phyloP scores from a whole-genome alignment of 1,140 invertebrate species.

The Aphelenchoides besseyi region DNA sequence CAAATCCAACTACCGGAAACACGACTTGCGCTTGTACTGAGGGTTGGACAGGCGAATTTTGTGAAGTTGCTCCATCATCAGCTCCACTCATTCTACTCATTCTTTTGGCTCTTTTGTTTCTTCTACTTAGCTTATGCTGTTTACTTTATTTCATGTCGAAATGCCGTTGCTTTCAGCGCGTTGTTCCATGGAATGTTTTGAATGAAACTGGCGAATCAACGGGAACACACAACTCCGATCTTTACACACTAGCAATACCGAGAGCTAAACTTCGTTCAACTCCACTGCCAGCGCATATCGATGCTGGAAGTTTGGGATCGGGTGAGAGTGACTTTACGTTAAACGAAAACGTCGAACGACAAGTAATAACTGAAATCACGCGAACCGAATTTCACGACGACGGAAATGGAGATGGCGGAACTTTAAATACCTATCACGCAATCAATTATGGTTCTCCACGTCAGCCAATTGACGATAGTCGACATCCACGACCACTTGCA shows the following conservation, averaged over 20 bases:
- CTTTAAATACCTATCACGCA: background rate
- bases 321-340: slow-evolving; percentile 59
- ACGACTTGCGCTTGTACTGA: slow-evolving; percentile 56
- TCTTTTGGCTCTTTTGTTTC: slow-evolving; percentile 56
- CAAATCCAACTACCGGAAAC: slow-evolving; percentile 51
- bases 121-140: slow-evolving; percentile 55
- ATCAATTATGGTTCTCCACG: slow-evolving; percentile 26
- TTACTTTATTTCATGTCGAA: slow-evolving; percentile 57
- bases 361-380: slow-evolving; percentile 58
- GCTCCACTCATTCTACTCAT: slow-evolving; percentile 52
- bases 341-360: slow-evolving; percentile 58
- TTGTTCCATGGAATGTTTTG: background rate
- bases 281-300: slow-evolving; percentile 50
- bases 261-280: slow-evolving; percentile 58
- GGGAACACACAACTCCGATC: slow-evolving; percentile 50
- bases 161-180: slow-evolving; percentile 53
- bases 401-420: slow-evolving; percentile 14
- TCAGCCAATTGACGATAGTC: background rate
- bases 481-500: too few relatives aligned
- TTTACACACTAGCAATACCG: slow-evolving; percentile 60
- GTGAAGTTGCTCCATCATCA: slow-evolving; percentile 55
- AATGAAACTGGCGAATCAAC: slow-evolving; percentile 25
- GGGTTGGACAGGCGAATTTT: slow-evolving; percentile 56
- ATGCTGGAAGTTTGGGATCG: slow-evolving; percentile 50
- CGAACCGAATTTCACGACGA: slow-evolving; percentile 42